A percentile compares a stretch with the other conserved stretches of the same genome.
Conservation (phyloP, 2,797 vertebrate species). For the Characodon lateralis region DNA sequence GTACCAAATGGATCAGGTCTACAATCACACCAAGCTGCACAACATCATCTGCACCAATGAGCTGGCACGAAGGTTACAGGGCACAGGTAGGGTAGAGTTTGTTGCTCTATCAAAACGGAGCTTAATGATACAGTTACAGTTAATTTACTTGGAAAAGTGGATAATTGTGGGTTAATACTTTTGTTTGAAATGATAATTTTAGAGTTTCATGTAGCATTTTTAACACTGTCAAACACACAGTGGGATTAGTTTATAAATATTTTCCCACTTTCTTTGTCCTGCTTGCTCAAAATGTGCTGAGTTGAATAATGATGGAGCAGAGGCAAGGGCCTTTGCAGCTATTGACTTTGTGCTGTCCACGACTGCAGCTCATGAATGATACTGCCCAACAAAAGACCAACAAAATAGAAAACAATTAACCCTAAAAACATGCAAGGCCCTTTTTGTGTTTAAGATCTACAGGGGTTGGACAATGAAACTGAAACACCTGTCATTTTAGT, state of each 20-base stretch:
- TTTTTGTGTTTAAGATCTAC: too few relatives aligned
- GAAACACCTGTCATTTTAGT: too few relatives aligned
- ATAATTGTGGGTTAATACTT: background rate
- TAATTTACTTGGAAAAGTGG: background rate
- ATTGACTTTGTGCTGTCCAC: too few relatives aligned
- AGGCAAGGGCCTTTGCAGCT: too few relatives aligned
- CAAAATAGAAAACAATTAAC: too few relatives aligned
- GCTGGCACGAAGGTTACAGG: constrained; percentile 81
- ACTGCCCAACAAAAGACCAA: too few relatives aligned
- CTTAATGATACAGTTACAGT: background rate
- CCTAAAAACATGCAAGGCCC: too few relatives aligned
- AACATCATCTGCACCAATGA: constrained; percentile 85
- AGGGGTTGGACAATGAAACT: too few relatives aligned
- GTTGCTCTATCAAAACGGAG: background rate
- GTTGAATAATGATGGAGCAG: background rate
- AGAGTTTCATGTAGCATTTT: background rate
- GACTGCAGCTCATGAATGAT: too few relatives aligned
- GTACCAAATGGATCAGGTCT: constrained; percentile 45
- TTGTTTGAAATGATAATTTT: background rate
- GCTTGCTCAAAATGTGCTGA: too few relatives aligned
- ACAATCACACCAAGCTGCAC: constrained; percentile 88
- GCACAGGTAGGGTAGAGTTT: constrained; percentile 78
- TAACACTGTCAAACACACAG: background rate
- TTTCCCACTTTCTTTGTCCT: background rate
- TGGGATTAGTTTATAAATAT: background rate